Percentiles rank a stretch among this genome's conserved stretches.
Evolutionary conservation across 2,113 vertebrate species (phyloP).

Genomic region (Tylochromis polylepis): DNA sequence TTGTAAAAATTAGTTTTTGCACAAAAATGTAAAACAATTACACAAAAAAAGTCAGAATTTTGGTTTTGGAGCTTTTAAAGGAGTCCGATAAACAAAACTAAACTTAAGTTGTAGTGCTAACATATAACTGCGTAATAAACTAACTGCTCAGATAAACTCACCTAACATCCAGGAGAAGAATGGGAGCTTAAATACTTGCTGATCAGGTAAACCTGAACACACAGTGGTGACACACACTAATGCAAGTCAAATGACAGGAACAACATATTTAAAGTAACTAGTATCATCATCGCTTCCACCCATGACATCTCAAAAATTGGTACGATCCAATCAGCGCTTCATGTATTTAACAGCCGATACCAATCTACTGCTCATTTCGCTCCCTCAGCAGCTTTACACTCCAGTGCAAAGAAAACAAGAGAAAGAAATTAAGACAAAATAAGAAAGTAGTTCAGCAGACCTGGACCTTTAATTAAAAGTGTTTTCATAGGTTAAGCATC

Average conservation of each 20-base stretch:
- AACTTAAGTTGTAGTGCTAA: accelerated
- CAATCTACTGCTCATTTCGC: accelerated
- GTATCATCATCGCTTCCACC: background rate
- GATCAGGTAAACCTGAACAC: background rate
- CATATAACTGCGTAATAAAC: background rate
- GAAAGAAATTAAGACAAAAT: background rate
- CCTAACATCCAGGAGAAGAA: accelerated
- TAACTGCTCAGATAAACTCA: background rate
- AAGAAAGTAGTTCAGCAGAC: accelerated
- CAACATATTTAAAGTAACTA: background rate
- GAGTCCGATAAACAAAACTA: background rate
- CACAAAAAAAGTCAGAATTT: background rate
- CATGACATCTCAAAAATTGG: accelerated
- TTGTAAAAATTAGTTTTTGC: background rate
- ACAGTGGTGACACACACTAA: background rate
- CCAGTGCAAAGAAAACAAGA: background rate
- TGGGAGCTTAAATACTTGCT: accelerated
- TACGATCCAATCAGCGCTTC: background rate
- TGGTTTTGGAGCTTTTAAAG: background rate
- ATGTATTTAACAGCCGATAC: accelerated
- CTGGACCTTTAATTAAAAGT: background rate
- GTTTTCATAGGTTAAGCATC: background rate
- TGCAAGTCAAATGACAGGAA: background rate
- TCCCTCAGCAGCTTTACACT: background rate
- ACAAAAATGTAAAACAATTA: background rate